Base-by-base conservation (phyloP, 2,113 vertebrate species). In the Podarcis muralis region DNA sequence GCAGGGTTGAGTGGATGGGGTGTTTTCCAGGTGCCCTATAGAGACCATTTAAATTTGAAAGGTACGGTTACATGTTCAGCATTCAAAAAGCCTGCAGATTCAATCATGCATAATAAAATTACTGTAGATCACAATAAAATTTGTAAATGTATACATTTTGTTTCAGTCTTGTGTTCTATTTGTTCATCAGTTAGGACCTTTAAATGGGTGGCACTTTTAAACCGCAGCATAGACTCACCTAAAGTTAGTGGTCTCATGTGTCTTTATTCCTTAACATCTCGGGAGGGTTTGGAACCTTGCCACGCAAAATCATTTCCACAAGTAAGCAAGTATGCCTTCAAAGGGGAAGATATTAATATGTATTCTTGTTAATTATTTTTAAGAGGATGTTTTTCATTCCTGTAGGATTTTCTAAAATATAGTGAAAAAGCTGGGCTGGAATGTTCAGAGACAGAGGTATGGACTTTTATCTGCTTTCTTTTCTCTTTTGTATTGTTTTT, bases 361-460 rank as follows among this genome's bases (percentile, higher is more conserved):
- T 7, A 71, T 25, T 71, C 48, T 40, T 59, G 32, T 80, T 20
- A 86, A 32, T 82, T 12, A 69, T 87, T 81, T 80, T 93, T 93
- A 94, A 93, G 87, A 37, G 68, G 89, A 92, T 90, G 81, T 78
- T 90, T 93, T 91, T 83, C 74, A 82, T 91, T 89, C 91, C 88
- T 92, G 74, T 93, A 99, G 99, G 99, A 99, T 94, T 99, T 99
- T 94, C 95, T 99, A 93, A 98, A 98, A 96, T 99, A 97, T 95
- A 99, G 98, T 84, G 94, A 95, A 90, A 99, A 99, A 96, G 99
- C 99, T 81, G 98, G 98, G 57, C 93, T 99, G 89, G 99, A 99
- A 93, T 99, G 98, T 94, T 96, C 98, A 1, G 97, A 98, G 82
- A 99, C 98, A 27, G 98, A 99, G 98, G 99, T 99, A 95, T 85